Evolutionary conservation across 2,888 invertebrate species (phyloP).

Genomic region (Tipula vernalis): DNA sequence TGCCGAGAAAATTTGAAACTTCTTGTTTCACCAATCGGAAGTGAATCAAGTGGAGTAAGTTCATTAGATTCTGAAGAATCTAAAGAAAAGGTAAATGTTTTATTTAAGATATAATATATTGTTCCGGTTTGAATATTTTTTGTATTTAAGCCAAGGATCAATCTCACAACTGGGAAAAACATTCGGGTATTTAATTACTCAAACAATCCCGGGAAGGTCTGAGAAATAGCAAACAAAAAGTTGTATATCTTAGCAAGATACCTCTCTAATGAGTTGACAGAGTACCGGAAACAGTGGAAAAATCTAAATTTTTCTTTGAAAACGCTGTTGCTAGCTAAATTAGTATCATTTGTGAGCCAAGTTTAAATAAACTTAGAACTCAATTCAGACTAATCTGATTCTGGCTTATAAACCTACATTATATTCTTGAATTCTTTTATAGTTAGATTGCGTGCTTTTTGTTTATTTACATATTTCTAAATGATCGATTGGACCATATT

Average conservation of each 20-base stretch:
- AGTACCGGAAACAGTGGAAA: conserved; percentile 13
- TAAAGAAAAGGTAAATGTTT: conserved; percentile 20
- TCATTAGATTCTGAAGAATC: conserved; percentile 37
- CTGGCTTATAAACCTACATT: background rate
- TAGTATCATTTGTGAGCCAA: conserved; percentile 15
- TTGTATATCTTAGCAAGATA: conserved; percentile 12
- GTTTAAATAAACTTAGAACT: conserved; percentile 12
- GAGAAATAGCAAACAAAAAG: conserved; percentile 9
- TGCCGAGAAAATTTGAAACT: conserved; percentile 22
- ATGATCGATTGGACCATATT: background rate
- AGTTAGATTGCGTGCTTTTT: background rate
- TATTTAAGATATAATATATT: background rate
- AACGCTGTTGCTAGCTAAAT: conserved; percentile 14
- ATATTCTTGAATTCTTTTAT: background rate
- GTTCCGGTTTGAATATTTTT: background rate
- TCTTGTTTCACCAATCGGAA: conserved; percentile 36
- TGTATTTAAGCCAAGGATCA: conserved; percentile 12
- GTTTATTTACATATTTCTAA: background rate
- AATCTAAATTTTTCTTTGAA: background rate
- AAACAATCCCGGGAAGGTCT: conserved; percentile 14
- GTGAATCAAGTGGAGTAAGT: conserved; percentile 50
- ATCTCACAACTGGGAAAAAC: conserved; percentile 15
- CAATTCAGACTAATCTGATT: conserved; percentile 17
- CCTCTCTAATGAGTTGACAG: conserved; percentile 11
- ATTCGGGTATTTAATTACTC: conserved; percentile 13